Evolutionary conservation across 2,888 invertebrate genomes (phyloP).

Genomic region (Meteorus cinctellus): DNA sequence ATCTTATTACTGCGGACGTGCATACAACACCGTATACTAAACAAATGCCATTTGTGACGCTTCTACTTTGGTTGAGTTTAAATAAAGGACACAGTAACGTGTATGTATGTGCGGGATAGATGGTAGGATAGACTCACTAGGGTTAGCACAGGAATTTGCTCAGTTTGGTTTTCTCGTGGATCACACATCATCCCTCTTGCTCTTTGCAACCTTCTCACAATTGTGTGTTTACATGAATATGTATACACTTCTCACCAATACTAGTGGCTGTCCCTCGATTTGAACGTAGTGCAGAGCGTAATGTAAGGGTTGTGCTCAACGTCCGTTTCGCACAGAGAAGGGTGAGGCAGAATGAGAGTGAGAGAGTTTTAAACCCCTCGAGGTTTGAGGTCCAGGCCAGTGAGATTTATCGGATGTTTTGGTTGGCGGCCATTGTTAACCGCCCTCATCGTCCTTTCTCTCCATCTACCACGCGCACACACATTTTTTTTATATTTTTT

Average conservation of each 20-base stretch:
- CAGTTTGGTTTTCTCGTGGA: slow-evolving; percentile 67
- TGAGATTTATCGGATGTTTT: slow-evolving; percentile 74
- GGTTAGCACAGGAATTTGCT: slow-evolving; percentile 56
- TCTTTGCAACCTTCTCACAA: slow-evolving; percentile 32
- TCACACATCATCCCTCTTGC: slow-evolving; percentile 60
- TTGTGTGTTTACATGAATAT: slow-evolving; percentile 15
- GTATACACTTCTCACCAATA: slow-evolving; percentile 42
- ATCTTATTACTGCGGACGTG: slow-evolving; percentile 53
- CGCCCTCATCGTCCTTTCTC: slow-evolving; percentile 62
- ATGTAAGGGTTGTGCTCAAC: slow-evolving; percentile 70
- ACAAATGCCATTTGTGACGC: background rate
- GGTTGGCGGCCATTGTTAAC: slow-evolving; percentile 74
- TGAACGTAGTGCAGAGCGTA: slow-evolving; percentile 65
- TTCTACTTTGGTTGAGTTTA: slow-evolving; percentile 25
- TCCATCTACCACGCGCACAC: slow-evolving; percentile 48
- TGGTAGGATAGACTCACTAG: background rate
- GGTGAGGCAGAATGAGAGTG: slow-evolving; percentile 53
- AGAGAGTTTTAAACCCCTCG: slow-evolving; percentile 71
- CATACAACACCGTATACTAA: slow-evolving; percentile 1
- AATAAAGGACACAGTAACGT: slow-evolving; percentile 37
- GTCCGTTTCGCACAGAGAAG: slow-evolving; percentile 45
- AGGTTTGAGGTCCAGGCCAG: slow-evolving; percentile 71
- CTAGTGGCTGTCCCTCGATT: slow-evolving; percentile 54
- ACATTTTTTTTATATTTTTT: slow-evolving; percentile 37
- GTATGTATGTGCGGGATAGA: slow-evolving; percentile 26